These are phyloP conservation scores for Noctua comes DNA, from an alignment of 2,888 invertebrate genomes.

Conservation along the genomic window DNA sequence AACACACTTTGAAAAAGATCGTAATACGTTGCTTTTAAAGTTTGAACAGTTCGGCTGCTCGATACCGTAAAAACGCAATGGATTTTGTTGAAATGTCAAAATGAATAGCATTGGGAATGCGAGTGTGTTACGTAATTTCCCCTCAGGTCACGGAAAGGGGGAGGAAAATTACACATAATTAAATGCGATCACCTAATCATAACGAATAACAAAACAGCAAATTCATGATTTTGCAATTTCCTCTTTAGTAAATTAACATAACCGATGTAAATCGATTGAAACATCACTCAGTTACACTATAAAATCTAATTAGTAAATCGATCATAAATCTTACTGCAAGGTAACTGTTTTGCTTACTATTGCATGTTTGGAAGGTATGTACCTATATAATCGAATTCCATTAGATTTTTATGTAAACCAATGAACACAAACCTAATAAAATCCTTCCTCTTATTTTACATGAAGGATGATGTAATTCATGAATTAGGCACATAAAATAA, in stretches of 20 bases:
- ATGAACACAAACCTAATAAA: neutral
- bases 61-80: neutral
- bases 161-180: neutral
- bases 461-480: too few species aligned
- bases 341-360: neutral
- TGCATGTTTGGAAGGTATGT: neutral
- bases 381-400: too few species aligned
- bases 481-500: too few species aligned
- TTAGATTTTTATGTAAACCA: too few species aligned
- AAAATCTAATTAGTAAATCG: neutral
- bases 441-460: neutral
- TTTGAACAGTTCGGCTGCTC: neutral
- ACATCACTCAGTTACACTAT: neutral
- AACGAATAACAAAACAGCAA: too few species aligned
- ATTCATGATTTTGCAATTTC: neutral
- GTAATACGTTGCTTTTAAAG: neutral
- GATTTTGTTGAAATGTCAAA: neutral
- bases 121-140: neutral
- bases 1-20: neutral
- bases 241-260: neutral
- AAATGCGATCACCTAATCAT: too few species aligned
- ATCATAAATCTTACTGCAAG: constrained; percentile 17
- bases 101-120: neutral
- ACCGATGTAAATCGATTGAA: neutral
- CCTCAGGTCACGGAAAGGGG: neutral